Evolutionary conservation across 2,888 invertebrate genomes (phyloP).

Genomic region (Caenorhabditis zanzibari): DNA sequence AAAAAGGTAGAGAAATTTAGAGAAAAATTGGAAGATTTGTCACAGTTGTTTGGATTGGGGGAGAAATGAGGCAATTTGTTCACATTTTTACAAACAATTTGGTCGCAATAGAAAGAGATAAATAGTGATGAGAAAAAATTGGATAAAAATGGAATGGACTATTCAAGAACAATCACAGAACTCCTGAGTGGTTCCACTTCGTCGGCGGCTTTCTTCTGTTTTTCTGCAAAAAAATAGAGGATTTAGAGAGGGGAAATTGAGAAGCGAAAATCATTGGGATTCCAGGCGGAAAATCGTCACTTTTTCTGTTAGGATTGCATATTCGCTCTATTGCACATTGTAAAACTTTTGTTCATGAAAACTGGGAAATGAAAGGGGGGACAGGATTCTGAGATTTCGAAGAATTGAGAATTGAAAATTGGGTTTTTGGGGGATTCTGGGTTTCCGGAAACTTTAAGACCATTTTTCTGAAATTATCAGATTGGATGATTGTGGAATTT

Average conservation of each 20-base stretch:
- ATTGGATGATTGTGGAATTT: too few species aligned
- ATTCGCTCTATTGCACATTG: slow-evolving; percentile 51
- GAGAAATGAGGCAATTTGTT: slow-evolving; percentile 11
- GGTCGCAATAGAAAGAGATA: slow-evolving; percentile 55
- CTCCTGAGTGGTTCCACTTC: slow-evolving; percentile 75
- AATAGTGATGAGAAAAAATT: not conserved
- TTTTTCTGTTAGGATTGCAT: slow-evolving; percentile 17
- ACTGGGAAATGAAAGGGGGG: not conserved
- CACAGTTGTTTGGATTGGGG: slow-evolving; percentile 5
- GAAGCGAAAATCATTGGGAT: slow-evolving; percentile 1
- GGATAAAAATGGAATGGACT: slow-evolving; percentile 7
- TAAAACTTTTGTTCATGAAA: slow-evolving; percentile 7
- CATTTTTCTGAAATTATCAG: too few species aligned
- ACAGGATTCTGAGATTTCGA: too few species aligned
- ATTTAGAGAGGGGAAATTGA: not conserved
- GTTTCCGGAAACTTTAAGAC: too few species aligned
- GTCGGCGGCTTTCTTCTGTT: slow-evolving; percentile 73
- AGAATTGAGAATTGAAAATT: too few species aligned
- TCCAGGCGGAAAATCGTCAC: slow-evolving; percentile 15
- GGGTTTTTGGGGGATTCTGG: too few species aligned
- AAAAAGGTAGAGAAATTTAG: not conserved
- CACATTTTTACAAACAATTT: slow-evolving; percentile 62
- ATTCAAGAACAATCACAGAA: slow-evolving; percentile 76
- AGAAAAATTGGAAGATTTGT: not conserved
- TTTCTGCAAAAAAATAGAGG: slow-evolving; percentile 67